Percentiles rank a stretch among this genome's conserved stretches.
These are phyloP conservation scores for Nannoperca obscura DNA, from an alignment of 2,797 vertebrate genomes.

Conservation along the genomic window DNA sequence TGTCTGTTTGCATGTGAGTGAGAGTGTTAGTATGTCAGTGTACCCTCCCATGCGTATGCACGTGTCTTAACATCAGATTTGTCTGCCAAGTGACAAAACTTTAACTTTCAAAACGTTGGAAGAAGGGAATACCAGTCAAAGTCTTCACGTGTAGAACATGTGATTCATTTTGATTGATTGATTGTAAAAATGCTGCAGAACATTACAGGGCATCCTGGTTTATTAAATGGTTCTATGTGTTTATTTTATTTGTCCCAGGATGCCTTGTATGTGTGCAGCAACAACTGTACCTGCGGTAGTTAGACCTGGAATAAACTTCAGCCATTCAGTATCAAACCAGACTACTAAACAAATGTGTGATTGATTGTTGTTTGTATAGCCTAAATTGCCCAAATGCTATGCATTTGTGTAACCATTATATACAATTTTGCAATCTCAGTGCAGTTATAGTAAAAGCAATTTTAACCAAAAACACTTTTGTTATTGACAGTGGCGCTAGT, in stretches of 20 bases:
- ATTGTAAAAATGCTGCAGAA: constrained; percentile 29
- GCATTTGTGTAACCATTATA: background rate
- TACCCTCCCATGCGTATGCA: constrained; percentile 30
- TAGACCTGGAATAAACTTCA: background rate
- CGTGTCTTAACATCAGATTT: constrained; percentile 34
- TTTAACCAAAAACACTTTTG: background rate
- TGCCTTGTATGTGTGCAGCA: background rate
- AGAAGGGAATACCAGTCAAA: constrained; percentile 22
- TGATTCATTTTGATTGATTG: constrained; percentile 32
- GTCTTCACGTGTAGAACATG: background rate
- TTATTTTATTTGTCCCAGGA: constrained; percentile 12
- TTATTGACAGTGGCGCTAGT: background rate
- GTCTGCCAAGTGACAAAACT: constrained; percentile 46
- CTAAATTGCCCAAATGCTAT: constrained; percentile 7
- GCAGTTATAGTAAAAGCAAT: constrained; percentile 14
- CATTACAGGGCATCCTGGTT: constrained; percentile 8
- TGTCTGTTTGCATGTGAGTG: constrained; percentile 65
- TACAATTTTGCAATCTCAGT: background rate
- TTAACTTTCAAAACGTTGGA: no score
- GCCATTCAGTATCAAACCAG: constrained; percentile 2
- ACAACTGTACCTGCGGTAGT: background rate
- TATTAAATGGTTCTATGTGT: constrained; percentile 21
- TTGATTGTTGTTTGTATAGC: constrained; percentile 1
- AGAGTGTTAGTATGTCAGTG: constrained; percentile 56
- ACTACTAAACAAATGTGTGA: background rate